Percentiles rank a stretch among this genome's conserved stretches.
Evolutionary conservation across 2,888 invertebrate genomes (phyloP).

Genomic region (Ceriagrion tenellum): DNA sequence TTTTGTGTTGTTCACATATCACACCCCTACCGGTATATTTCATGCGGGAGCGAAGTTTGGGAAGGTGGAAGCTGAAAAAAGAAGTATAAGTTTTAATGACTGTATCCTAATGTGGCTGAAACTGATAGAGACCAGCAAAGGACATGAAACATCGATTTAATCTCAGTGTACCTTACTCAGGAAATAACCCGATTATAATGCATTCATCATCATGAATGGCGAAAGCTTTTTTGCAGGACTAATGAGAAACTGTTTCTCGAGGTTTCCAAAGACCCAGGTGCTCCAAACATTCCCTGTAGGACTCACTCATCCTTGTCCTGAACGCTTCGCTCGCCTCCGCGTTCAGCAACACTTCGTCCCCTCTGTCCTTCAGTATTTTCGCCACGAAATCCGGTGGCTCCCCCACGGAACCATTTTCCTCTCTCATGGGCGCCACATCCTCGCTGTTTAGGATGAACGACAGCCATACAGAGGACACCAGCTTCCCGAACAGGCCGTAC

Average conservation of each 20-base stretch:
- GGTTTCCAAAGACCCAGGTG: background rate
- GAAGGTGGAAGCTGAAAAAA: too few species aligned
- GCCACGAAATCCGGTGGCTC: background rate
- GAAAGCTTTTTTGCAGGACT: too few species aligned
- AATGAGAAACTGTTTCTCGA: background rate
- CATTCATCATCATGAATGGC: too few species aligned
- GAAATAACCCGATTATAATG: too few species aligned
- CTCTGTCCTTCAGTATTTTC: background rate
- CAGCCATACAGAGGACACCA: background rate
- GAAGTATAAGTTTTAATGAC: too few species aligned
- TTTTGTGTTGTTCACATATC: too few species aligned
- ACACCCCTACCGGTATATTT: too few species aligned
- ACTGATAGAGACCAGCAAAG: too few species aligned
- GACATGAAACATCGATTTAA: too few species aligned
- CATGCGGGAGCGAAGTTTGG: too few species aligned
- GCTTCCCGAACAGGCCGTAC: background rate
- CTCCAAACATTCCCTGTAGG: conserved; percentile 28
- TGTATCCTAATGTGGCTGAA: too few species aligned
- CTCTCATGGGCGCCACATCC: background rate
- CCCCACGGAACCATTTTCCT: background rate
- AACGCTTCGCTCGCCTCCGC: background rate
- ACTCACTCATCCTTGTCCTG: background rate
- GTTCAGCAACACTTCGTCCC: background rate
- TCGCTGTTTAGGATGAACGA: conserved; percentile 7
- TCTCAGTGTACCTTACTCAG: too few species aligned